Evolutionary conservation across 2,888 invertebrate species (phyloP).

Genomic region (Acanthosoma haemorrhoidale): DNA sequence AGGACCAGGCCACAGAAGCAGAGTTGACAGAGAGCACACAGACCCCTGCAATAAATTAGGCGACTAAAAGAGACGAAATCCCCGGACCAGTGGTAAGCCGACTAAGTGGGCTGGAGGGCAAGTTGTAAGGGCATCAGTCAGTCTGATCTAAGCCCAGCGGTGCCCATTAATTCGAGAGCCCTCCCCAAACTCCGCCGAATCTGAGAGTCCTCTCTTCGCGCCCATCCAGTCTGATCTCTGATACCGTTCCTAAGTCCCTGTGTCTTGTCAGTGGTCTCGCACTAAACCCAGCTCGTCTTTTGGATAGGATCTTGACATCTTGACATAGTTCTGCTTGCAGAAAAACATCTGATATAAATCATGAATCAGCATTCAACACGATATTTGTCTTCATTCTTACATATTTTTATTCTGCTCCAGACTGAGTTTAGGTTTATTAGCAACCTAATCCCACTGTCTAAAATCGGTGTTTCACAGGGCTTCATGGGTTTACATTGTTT

Average conservation of each 20-base stretch:
- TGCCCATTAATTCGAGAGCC: background rate
- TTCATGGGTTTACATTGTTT: no score
- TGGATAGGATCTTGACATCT: no score
- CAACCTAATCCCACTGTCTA: no score
- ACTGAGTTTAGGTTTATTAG: no score
- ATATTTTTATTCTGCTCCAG: no score
- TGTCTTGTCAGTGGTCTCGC: no score
- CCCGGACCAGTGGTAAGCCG: background rate
- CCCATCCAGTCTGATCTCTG: slow-evolving; percentile 7
- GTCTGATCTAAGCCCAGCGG: background rate
- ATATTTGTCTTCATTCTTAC: no score
- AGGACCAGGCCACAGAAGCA: background rate
- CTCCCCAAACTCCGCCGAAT: background rate
- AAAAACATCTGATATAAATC: no score
- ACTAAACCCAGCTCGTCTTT: no score
- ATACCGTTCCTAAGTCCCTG: background rate
- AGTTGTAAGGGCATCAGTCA: background rate
- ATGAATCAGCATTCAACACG: no score
- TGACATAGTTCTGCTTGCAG: no score
- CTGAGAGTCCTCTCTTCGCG: background rate
- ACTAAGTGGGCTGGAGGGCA: slow-evolving; percentile 6
- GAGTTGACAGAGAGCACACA: background rate
- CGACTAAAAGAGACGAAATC: slow-evolving; percentile 4
- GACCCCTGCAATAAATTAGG: slow-evolving; percentile 4
- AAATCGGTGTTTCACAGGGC: no score